phyloP scores from a whole-genome alignment of 1,140 invertebrate genomes.

The Adelges cooleyi region DNA sequence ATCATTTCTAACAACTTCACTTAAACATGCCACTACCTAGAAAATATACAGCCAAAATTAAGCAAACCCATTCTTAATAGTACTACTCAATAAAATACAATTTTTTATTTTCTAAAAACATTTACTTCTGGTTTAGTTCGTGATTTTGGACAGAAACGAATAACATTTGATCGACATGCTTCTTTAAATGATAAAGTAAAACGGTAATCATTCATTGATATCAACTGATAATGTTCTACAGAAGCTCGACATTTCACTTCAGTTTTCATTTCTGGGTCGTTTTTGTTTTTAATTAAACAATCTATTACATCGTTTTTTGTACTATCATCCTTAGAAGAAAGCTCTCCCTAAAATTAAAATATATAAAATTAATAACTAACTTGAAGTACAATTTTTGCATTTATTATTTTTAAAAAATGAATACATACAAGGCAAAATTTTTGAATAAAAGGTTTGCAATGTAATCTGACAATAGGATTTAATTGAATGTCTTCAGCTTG shows the following conservation, averaged over 20 bases:
- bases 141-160: slow-evolving; percentile 58
- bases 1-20: slow-evolving; percentile 77
- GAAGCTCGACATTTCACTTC: slow-evolving; percentile 80
- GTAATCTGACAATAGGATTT: slow-evolving; percentile 69
- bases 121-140: slow-evolving; percentile 38
- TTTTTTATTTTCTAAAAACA: no score
- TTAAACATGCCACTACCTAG: slow-evolving; percentile 86
- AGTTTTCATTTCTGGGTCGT: slow-evolving; percentile 59
- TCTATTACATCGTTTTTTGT: slow-evolving; percentile 66
- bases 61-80: not conserved
- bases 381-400: not conserved
- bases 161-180: slow-evolving; percentile 74
- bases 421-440: slow-evolving; percentile 57
- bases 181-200: slow-evolving; percentile 94
- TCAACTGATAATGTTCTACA: slow-evolving; percentile 87
- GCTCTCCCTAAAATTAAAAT: not conserved
- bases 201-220: slow-evolving; percentile 84
- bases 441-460: slow-evolving; percentile 72
- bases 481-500: slow-evolving; percentile 75
- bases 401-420: not conserved
- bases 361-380: slow-evolving; percentile 12
- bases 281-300: slow-evolving; percentile 87
- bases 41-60: not conserved
- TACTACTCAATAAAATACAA: not conserved
- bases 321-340: slow-evolving; percentile 6